Evolutionary conservation across 1,140 invertebrate species (phyloP).

Genomic region (Dinothrombium tinctorium): DNA sequence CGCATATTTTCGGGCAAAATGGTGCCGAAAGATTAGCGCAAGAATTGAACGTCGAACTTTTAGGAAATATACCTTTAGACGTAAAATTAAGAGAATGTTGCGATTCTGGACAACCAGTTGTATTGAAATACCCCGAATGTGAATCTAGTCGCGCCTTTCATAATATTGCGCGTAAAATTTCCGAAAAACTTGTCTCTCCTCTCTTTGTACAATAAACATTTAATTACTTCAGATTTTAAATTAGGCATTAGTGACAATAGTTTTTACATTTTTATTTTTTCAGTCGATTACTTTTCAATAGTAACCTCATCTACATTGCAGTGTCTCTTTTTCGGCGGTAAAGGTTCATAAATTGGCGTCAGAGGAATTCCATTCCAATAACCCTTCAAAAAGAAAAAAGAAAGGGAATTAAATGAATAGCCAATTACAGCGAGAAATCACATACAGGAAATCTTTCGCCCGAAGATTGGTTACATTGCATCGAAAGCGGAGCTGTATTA

Average conservation of each 20-base stretch:
- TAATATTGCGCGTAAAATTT: not conserved
- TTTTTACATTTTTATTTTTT: no score
- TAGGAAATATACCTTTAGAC: conserved; percentile 10
- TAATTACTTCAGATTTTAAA: no score
- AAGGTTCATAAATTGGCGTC: not conserved
- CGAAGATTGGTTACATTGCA: conserved; percentile 82
- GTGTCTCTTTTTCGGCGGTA: no score
- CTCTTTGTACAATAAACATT: no score
- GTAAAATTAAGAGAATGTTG: not conserved
- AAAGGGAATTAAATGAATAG: not conserved
- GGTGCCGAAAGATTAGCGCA: conserved; percentile 15
- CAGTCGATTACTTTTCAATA: no score
- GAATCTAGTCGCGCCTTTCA: not conserved
- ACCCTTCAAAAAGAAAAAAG: not conserved
- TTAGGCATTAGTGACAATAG: no score
- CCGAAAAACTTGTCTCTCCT: not conserved
- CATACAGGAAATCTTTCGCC: conserved; percentile 50
- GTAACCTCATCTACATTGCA: no score
- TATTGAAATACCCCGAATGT: not conserved
- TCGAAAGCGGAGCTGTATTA: conserved; percentile 58
- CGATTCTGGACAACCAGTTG: not conserved
- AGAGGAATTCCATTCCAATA: conserved; percentile 1
- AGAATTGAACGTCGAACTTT: conserved; percentile 13
- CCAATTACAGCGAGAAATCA: not conserved
- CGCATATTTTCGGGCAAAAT: conserved; percentile 18